Base-by-base conservation (phyloP, 1,140 invertebrate genomes). In the Trichonephila clavipes region DNA sequence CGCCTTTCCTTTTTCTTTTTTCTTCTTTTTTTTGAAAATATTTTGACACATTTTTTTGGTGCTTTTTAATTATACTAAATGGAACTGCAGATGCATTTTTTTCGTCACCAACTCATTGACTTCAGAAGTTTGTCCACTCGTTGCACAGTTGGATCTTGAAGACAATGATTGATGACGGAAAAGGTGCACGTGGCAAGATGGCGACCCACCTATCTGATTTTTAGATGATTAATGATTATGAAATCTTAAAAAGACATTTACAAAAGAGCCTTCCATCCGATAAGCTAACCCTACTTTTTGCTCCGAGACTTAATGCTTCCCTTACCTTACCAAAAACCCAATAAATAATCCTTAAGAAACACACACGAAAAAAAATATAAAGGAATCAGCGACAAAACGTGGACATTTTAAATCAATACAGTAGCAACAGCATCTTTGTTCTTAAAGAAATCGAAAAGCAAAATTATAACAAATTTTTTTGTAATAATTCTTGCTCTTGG, bases 191-290 rank as follows among this genome's bases (percentile, higher is more conserved):
- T 85, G 83, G 83, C 83, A 85, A 85, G 51, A 24, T n/a, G 51
- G 51, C 83, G 51, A n/a, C 83, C 83, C 83, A 85, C 21, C 44
- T 24, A 59, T 85, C 58, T 51, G 83, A 85, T 85, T 85, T 61
- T 61, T 28, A 85, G 51, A 85, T 85, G 83, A 85, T 85, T 85
- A 61, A 85, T 85, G 83, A 85, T 59, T 85, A 85, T 58, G 21
- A 85, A 85, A 59, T 85, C 51, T 59, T 85, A 85, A 58, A 59
- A 28, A 85, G 83, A 85, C 83, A 59, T 51, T 59, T 59, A 85
- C 83, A 85, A 59, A 59, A 58, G 83, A 59, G 44, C 83, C 58
- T 24, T 61, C 44, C 51, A 21, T 85, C 28, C 72, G 34, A 77
- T 77, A 77, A 40, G 34, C 16, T 19, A 34, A 40, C 18, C 34